A percentile compares a stretch with the other conserved stretches of the same genome.
Evolutionary conservation across 2,888 invertebrate species (phyloP).

Genomic region (Diaphora mendica): DNA sequence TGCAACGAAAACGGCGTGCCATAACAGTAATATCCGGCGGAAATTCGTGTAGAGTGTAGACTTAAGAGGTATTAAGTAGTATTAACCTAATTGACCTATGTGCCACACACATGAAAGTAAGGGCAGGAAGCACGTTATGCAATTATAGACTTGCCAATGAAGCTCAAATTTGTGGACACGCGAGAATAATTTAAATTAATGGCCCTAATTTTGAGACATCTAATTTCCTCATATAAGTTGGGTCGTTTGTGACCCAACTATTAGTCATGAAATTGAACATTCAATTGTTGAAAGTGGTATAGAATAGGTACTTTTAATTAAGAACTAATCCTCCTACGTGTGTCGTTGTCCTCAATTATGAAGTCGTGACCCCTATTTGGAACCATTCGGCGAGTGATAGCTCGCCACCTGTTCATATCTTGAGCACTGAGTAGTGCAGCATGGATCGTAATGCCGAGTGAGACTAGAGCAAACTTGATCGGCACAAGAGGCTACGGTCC

Average conservation of each 20-base stretch:
- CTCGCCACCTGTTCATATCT: too few species aligned
- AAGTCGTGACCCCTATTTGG: too few species aligned
- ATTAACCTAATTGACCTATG: slow-evolving; percentile 1
- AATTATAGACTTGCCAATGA: slow-evolving; percentile 1
- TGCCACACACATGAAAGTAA: neutral
- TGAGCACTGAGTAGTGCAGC: too few species aligned
- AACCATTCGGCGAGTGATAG: too few species aligned
- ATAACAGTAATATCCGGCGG: neutral
- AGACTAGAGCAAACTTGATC: too few species aligned
- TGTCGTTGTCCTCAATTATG: too few species aligned
- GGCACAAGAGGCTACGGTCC: too few species aligned
- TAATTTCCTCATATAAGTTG: neutral
- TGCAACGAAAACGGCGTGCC: neutral
- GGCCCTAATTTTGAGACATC: neutral
- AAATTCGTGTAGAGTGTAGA: slow-evolving; percentile 1
- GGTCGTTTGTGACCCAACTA: neutral
- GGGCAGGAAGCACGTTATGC: slow-evolving; percentile 1
- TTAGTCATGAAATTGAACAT: neutral
- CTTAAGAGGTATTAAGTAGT: slow-evolving; percentile 1
- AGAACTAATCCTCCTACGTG: too few species aligned
- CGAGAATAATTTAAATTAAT: neutral
- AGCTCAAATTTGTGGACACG: slow-evolving; percentile 2
- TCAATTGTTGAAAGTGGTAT: neutral
- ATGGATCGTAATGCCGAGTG: too few species aligned
- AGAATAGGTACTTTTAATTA: too few species aligned